Percentiles rank a stretch among this genome's conserved stretches.
Conservation (phyloP, 2,797 vertebrate genomes). For the Notoglanidium macrostoma region DNA sequence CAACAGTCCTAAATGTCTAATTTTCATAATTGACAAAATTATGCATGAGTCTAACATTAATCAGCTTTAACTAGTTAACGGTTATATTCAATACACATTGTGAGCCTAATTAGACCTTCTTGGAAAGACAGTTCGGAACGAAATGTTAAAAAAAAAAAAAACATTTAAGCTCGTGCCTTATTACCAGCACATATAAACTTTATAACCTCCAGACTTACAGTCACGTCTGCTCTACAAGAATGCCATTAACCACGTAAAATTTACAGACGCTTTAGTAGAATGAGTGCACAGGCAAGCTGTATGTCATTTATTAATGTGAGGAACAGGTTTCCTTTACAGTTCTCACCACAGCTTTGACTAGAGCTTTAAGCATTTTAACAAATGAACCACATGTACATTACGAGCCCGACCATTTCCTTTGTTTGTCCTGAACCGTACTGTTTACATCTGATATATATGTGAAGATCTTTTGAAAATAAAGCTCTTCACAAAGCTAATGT, state of each 20-base stretch:
- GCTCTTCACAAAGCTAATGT: slow-evolving; percentile 41
- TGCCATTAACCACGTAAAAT: not conserved
- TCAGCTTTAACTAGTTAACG: not conserved
- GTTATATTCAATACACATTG: not conserved
- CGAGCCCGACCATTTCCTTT: slow-evolving; percentile 33
- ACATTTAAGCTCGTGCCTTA: not conserved
- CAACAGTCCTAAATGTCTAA: slow-evolving; percentile 12
- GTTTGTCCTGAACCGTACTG: slow-evolving; percentile 36
- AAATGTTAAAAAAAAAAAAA: not conserved
- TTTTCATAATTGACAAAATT: slow-evolving; percentile 19
- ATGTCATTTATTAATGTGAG: not conserved
- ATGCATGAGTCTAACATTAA: not conserved
- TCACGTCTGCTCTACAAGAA: not conserved
- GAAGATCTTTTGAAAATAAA: slow-evolving; percentile 17
- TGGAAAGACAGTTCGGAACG: not conserved
- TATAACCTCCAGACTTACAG: not conserved
- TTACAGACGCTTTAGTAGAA: not conserved
- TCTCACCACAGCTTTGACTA: not conserved
- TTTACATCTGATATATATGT: slow-evolving; percentile 40
- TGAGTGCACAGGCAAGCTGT: not conserved
- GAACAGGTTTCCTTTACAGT: not conserved
- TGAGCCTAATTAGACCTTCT: slow-evolving; percentile 1
- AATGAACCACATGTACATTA: not conserved
- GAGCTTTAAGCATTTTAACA: not conserved
- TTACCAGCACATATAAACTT: not conserved